Evolutionary conservation across 92 coral and sea anemone species (phyloP), one percentile per base, ranked within the genome.

Genomic region (Nematostella vectensis): DNA sequence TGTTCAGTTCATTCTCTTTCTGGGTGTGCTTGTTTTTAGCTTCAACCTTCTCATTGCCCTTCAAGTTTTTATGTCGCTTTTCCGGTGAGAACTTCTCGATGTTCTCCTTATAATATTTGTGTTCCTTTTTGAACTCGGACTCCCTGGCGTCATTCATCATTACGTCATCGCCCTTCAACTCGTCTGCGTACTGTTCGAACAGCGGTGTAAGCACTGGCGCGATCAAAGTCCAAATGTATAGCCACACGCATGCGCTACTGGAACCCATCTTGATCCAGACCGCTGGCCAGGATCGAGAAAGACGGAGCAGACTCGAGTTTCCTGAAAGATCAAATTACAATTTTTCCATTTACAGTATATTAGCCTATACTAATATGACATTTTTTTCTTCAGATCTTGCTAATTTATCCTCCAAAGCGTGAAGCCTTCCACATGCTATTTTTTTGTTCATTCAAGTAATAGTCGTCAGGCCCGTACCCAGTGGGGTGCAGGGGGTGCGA

Each of bases 231-330:
- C 96, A 88, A 10, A 81, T 70, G 58, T 78, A 83, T 24, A 88
- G 56, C 83, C 94, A 88, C 47, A 72, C 56, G 47, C 85, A 78
- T 19, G 73, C 83, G 69, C 86, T 72, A 31, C 94, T 75, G 4
- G 94, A 72, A 1, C 67, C 83, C 88, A 83, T 78, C 49, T 83
- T 84, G 50, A 79, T 76, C 82, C 83, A 83, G 39, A 79, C 80
- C 61, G 96, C 84, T 37, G 74, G 79, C 85, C 84, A 83, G 4
- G 96, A 75, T n/a, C 81, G 62, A 25, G 56, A 51, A 56, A 74
- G 80, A 52, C 30, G 39, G 4, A 47, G 24, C 18, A 62, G 54
- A 50, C 50, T 62, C 17, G 61, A 40, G 40, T 33, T 50, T 39
- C 36, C 58, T 48, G 50, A n/a, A n/a, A n/a, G n/a, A n/a, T n/a